Percentiles rank a stretch among this genome's conserved stretches.
phyloP scores from a whole-genome alignment of 2,888 invertebrate genomes.

The Falcaria lacertinaria region DNA sequence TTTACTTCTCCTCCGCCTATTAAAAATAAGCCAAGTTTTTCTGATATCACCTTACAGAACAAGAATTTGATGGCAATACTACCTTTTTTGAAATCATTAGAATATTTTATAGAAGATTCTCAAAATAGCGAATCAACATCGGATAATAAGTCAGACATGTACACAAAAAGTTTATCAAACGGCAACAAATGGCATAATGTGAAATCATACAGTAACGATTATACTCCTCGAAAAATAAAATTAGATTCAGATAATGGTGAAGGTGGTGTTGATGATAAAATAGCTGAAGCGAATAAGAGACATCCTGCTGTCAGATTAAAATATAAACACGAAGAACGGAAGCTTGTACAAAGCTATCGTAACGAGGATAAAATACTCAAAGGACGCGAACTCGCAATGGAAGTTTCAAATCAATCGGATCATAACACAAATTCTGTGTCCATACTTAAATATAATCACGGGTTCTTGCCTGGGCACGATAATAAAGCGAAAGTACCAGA shows the following conservation, averaged over 20 bases:
- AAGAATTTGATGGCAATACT: constrained; percentile 42
- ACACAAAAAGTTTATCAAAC: constrained; percentile 44
- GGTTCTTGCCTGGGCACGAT: constrained; percentile 40
- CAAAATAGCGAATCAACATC: constrained; percentile 19
- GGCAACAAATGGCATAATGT: constrained; percentile 66
- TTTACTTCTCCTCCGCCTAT: constrained; percentile 14
- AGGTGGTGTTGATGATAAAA: constrained; percentile 24
- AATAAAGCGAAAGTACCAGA: constrained; percentile 17
- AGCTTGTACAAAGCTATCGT: constrained; percentile 23
- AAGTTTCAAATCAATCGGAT: constrained; percentile 50
- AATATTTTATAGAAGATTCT: constrained; percentile 39
- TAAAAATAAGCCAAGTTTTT: constrained; percentile 15
- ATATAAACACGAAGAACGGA: constrained; percentile 42
- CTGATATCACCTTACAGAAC: constrained; percentile 24
- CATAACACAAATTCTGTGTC: constrained; percentile 39
- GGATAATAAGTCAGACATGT: constrained; percentile 30
- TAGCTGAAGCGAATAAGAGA: constrained; percentile 32
- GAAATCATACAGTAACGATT: constrained; percentile 56
- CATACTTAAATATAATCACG: constrained; percentile 58
- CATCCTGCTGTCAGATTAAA: constrained; percentile 45
- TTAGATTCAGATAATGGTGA: constrained; percentile 27
- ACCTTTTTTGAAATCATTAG: constrained; percentile 57
- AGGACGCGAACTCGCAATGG: constrained; percentile 44
- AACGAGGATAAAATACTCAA: constrained; percentile 35
- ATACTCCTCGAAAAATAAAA: constrained; percentile 48